Evolutionary conservation across 2,797 vertebrate species (phyloP), one percentile per base, ranked within the genome.

Genomic region (Mormyrus hasselquistii): DNA sequence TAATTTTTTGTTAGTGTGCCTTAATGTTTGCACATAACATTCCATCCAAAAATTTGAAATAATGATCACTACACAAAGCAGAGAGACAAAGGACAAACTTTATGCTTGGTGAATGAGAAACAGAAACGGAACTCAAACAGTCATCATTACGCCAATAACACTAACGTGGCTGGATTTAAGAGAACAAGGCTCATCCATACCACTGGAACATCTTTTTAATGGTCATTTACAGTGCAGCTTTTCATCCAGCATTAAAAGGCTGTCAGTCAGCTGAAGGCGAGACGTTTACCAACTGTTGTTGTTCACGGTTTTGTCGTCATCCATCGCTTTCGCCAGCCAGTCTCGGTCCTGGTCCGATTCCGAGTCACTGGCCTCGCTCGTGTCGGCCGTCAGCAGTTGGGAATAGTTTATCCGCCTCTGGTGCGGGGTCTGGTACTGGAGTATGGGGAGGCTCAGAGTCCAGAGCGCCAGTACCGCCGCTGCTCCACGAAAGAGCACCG

Each of bases 311-410:
- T 90, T 90, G 22, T 97, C 95, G 0, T 96, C 95, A 9, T 95
- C 95, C 95, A 98, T 95, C 0, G 97, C 97, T 89, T 95, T 97
- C 50, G 97, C 97, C 0, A 99, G 96, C 97, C 98, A 99, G 93
- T 98, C 97, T 84, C 92, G 95, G 89, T 97, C 97, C 0, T 94
- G 95, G 1, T 97, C 97, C 0, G 96, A 96, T 0, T 97, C 98
- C 0, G 97, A 96, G 91, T 97, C 97, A 0, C 97, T 98, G 88
- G 92, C 92, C 55, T 98, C 97, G 1, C 97, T 97, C 0, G 92
- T 95, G 38, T 97, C 96, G 0, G 96, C 93, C 0, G 96, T 94
- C 92, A 99, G 92, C 29, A 99, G 95, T 10, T 95, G 96, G 0
- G 97, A 98, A 91, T 98, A 99, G 94, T 97, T 98, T 55, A 98